phyloP scores from a whole-genome alignment of 2,797 vertebrate genomes.

The Tragopan temminckii region DNA sequence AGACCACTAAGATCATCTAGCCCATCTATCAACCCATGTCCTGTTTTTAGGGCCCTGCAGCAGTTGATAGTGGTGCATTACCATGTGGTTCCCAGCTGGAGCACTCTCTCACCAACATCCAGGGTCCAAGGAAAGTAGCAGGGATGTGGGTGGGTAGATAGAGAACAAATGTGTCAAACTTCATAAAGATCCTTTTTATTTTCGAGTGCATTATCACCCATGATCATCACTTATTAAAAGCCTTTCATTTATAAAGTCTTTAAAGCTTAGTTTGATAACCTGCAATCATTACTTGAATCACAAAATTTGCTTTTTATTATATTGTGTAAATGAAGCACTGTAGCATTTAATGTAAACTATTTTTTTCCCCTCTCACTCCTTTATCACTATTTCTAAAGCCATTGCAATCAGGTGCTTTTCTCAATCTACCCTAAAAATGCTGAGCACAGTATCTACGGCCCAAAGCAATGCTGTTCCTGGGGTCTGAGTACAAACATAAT shows the following conservation, averaged over 20 bases:
- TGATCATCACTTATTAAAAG: conserved; percentile 71
- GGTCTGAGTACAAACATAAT: background rate
- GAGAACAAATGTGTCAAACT: conserved; percentile 39
- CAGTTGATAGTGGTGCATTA: background rate
- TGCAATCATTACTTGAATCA: conserved; percentile 61
- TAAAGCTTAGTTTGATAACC: conserved; percentile 67
- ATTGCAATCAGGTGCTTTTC: conserved; percentile 27
- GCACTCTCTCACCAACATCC: background rate
- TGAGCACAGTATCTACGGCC: background rate
- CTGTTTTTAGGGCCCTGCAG: background rate
- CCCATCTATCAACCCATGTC: no score
- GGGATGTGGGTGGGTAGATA: background rate
- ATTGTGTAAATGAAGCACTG: conserved; percentile 44
- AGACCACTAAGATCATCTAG: no score
- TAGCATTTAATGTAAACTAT: conserved; percentile 41
- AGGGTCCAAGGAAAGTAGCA: conserved; percentile 1
- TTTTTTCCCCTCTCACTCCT: conserved; percentile 30
- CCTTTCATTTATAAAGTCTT: conserved; percentile 62
- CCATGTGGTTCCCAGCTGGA: background rate
- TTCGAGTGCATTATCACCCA: conserved; percentile 34
- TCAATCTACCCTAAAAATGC: background rate
- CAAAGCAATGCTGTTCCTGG: background rate
- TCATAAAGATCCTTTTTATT: conserved; percentile 50
- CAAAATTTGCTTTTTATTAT: conserved; percentile 70
- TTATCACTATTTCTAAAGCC: conserved; percentile 35